Percentiles rank a stretch among this genome's conserved stretches.
Conservation (phyloP, 2,888 invertebrate species). For the Andrena trimmerana region DNA sequence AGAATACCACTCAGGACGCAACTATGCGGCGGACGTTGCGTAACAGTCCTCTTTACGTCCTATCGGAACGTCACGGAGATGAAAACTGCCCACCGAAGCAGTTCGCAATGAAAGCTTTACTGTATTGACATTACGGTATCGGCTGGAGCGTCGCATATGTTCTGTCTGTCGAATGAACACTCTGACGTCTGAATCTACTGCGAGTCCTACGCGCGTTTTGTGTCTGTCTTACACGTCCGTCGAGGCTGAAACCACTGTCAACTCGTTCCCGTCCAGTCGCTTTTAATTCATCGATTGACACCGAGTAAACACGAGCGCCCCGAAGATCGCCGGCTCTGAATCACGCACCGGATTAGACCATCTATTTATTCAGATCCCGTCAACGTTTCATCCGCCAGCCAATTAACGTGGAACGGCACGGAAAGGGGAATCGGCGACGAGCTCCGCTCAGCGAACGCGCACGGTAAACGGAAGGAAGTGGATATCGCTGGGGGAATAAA, state of each 20-base stretch:
- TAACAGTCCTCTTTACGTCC: too few species aligned
- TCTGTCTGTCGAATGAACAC: slow-evolving; percentile 12
- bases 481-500: slow-evolving; percentile 17
- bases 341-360: too few species aligned
- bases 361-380: background rate
- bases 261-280: background rate
- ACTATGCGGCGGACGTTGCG: too few species aligned
- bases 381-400: background rate
- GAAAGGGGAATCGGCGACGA: background rate
- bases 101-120: background rate
- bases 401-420: background rate
- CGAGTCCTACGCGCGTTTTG: slow-evolving; percentile 7
- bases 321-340: background rate
- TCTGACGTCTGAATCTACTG: slow-evolving; percentile 15
- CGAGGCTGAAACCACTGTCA: slow-evolving; percentile 2
- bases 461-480: slow-evolving; percentile 3
- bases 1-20: background rate
- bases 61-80: too few species aligned
- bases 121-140: background rate
- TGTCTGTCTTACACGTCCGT: background rate
- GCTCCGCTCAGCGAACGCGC: background rate
- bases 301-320: background rate
- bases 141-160: slow-evolving; percentile 14
- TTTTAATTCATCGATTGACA: slow-evolving; percentile 12
- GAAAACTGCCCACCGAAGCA: background rate